Evolutionary conservation across 2,888 invertebrate genomes (phyloP).

Genomic region (Bellardia pandia): DNA sequence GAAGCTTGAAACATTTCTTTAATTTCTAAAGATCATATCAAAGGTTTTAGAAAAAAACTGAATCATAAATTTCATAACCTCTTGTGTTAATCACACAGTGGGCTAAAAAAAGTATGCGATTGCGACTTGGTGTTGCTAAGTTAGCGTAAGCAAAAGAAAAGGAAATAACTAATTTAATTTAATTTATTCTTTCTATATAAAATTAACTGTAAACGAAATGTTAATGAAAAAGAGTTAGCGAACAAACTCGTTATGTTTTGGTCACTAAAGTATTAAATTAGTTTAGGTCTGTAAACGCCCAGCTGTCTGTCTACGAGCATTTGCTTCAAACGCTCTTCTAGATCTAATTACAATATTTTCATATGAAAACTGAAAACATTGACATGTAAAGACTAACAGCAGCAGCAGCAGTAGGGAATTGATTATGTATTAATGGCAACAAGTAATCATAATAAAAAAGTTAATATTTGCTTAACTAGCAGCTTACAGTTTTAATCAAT

Average conservation of each 20-base stretch:
- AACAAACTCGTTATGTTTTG: conserved; percentile 1
- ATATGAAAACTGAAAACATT: not conserved
- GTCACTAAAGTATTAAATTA: not conserved
- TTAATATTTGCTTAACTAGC: not conserved
- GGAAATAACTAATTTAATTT: too few relatives aligned
- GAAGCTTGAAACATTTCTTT: too few relatives aligned
- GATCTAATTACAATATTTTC: conserved; percentile 3
- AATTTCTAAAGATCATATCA: too few relatives aligned
- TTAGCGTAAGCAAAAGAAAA: too few relatives aligned
- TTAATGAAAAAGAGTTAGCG: not conserved
- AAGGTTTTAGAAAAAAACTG: too few relatives aligned
- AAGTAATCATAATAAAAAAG: not conserved
- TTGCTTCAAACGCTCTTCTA: not conserved
- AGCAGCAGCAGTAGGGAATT: not conserved
- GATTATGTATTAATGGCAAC: not conserved
- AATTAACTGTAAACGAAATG: not conserved
- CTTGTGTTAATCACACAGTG: too few relatives aligned
- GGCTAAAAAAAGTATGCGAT: too few relatives aligned
- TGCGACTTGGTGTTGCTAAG: too few relatives aligned
- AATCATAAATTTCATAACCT: too few relatives aligned
- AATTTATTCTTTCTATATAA: too few relatives aligned
- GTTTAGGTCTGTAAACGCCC: not conserved
- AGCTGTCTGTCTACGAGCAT: not conserved
- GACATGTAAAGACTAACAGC: not conserved
- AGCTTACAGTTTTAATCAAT: conserved; percentile 28